Percentiles rank a stretch among this genome's conserved stretches.
phyloP scores from a whole-genome alignment of 2,797 vertebrate genomes.

The Tokudaia tokunoshimensis region DNA sequence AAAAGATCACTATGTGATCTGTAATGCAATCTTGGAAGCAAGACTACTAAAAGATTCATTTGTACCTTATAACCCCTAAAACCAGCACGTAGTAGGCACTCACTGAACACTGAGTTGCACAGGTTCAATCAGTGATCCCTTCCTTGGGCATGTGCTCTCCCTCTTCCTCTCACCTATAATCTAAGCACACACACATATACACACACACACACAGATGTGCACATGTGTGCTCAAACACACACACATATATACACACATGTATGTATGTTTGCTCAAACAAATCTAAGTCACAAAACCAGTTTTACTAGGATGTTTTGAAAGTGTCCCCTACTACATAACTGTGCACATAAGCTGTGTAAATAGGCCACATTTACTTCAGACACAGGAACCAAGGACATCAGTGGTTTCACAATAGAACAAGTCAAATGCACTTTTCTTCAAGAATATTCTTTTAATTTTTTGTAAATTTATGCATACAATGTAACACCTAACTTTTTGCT shows the following conservation, averaged over 20 bases:
- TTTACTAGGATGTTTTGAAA: neutral
- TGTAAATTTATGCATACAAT: neutral
- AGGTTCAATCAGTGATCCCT: neutral
- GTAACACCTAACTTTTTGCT: conserved; percentile 70
- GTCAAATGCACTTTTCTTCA: conserved; percentile 39
- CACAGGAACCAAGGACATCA: neutral
- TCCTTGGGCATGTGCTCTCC: neutral
- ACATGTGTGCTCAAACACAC: neutral
- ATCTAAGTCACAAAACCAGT: conserved; percentile 1
- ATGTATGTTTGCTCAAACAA: neutral
- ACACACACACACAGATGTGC: neutral
- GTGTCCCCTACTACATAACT: neutral
- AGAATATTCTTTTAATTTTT: conserved; percentile 46
- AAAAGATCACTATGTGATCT: neutral
- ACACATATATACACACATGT: neutral
- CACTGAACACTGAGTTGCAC: neutral
- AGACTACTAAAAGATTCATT: neutral
- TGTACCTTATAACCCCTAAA: neutral
- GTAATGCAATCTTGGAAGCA: neutral
- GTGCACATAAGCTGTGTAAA: neutral
- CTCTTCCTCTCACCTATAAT: neutral
- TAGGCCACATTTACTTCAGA: neutral
- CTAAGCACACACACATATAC: neutral
- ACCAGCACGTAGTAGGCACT: neutral
- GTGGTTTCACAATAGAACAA: neutral